Percentiles rank a stretch among this genome's conserved stretches.
Conservation (phyloP, 2,113 vertebrate genomes). For the Zosterops japonicus region DNA sequence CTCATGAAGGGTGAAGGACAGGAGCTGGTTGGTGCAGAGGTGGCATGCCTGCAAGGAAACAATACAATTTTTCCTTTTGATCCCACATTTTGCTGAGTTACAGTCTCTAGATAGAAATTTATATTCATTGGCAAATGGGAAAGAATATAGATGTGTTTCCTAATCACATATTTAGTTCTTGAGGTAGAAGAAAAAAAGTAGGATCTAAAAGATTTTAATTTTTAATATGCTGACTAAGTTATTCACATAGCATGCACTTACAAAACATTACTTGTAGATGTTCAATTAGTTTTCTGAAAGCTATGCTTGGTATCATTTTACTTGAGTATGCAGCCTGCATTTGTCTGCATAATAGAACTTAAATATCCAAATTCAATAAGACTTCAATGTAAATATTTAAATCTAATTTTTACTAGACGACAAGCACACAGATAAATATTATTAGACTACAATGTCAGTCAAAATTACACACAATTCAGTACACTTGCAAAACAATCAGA, state of each 20-base stretch:
- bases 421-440: slow-evolving; percentile 9
- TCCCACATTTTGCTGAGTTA: not conserved
- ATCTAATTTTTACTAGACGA: not conserved
- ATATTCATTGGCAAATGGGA: not conserved
- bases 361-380: slow-evolving; percentile 5
- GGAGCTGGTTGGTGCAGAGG: accelerated
- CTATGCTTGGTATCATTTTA: not conserved
- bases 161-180: not conserved
- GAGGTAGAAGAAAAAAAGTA: not conserved
- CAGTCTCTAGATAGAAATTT: not conserved
- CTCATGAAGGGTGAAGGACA: not conserved
- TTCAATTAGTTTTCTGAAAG: slow-evolving; percentile 2
- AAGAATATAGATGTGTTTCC: not conserved
- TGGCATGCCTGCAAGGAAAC: not conserved
- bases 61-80: not conserved
- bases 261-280: not conserved
- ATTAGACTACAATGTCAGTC: not conserved
- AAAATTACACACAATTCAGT: slow-evolving; percentile 34
- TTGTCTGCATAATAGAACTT: not conserved
- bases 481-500: not conserved
- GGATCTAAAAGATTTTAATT: not conserved
- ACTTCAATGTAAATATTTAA: slow-evolving; percentile 45
- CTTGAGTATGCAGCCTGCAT: not conserved
- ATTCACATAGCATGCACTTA: not conserved
- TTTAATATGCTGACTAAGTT: not conserved